Evolutionary conservation across 2,888 invertebrate genomes (phyloP), one percentile per base, ranked within the genome.

Genomic region (Liodrosophila aerea): DNA sequence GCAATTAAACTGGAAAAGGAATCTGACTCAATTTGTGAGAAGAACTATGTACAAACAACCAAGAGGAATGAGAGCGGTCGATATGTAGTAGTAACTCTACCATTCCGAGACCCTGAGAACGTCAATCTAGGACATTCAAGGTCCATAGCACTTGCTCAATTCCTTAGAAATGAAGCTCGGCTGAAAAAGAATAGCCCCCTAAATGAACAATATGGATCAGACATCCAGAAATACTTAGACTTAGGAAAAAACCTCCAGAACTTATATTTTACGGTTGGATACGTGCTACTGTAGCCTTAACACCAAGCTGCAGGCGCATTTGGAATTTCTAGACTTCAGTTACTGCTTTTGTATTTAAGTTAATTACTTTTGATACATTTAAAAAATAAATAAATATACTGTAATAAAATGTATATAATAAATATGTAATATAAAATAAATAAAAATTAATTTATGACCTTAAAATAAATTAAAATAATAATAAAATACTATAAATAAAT

Each of bases 401-500:
- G 30, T n/a, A 30, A 5, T n/a, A 9, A 30, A 30, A 2, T 40
- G 5, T n/a, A 22, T 7, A 16, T 22, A 39, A 22, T 5, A 22
- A 22, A 22, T 22, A 22, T 22, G 2, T 16, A 1, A 16, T 16
- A 15, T 16, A 7, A 15, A 37, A 16, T 7, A 15, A 37, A 2
- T 37, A 37, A 15, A 37, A 4, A 22, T 22, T 22, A 22, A 22
- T 9, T 7, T 22, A 18, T 18, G 12, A 37, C 11, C 9, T 13
- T 1, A 7, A 2, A 36, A 36, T 36, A 36, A 30, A 30, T 30
- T 22, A 30, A 83, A 77, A 74, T 18, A 50, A 31, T 7, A 40
- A 9, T 5, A 50, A 18, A 54, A 29, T 59, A 84, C 82, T 75
- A 63, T 54, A 82, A 77, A 81, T 80, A 30, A 30, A 30, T 30